Base-by-base conservation (phyloP, 2,113 vertebrate species). In the Pseudopipra pipra region DNA sequence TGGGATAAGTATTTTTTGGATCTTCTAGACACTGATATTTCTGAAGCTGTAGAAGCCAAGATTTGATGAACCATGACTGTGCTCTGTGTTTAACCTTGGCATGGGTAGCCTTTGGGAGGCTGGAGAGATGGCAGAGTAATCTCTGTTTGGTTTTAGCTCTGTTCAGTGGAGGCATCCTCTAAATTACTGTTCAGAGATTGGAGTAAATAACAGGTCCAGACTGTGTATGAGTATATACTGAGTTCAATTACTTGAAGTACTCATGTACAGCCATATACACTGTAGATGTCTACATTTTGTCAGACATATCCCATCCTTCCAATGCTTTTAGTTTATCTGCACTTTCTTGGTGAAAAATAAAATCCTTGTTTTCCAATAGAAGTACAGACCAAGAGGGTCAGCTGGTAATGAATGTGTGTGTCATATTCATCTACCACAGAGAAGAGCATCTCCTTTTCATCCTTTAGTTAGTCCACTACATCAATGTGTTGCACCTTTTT, bases 391-490 rank as follows among this genome's bases (percentile, higher is more conserved):
- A 70, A 84, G 79, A 72, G 70, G 47, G 24, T 85, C 46, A 86
- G 52, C 47, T 7, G 18, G 43, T 68, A 90, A 88, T 27, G 12
- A 81, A 52, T 46, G 23, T 55, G 81, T 94, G 91, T 97, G 89
- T 97, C 97, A 71, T 93, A 97, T 49, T 97, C 84, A 30, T 96
- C 79, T 85, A 82, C 92, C 62, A 97, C 80, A 67, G 98, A 97
- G 90, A 97, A 98, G 31, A 98, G 67, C 2, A 95, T 97, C 86
- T 98, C 94, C 82, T 92, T 96, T 18, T 94, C 58, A 19, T 96
- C 68, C 70, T 68, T 95, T 70, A 98, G 82, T 35, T 97, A 95
- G 59, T 97, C 82, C 1, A 94, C 95, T 18, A 95, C 96, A 46
- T 98, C 95, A 70, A 96, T 89, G 56, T 61, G 68, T 77, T 93